Evolutionary conservation across 1,140 invertebrate species (phyloP), one percentile per base, ranked within the genome.

Genomic region (Lucilia sericata): DNA sequence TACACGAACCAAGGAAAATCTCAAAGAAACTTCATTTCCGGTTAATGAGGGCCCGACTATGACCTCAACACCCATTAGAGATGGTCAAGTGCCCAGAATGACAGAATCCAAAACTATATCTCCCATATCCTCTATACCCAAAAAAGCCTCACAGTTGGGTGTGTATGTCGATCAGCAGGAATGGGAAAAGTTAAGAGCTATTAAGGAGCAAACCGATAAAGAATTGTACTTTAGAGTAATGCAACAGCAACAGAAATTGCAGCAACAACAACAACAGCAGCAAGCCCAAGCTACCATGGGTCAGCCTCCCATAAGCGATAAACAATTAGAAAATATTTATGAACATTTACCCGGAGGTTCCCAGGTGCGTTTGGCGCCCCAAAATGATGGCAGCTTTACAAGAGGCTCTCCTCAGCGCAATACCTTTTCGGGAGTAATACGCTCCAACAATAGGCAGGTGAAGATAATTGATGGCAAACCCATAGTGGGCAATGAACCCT

Each of bases 191-290:
- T 17, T 91, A 60, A 78, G 88, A 8, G 87, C 88, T 36, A 88
- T 91, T 19, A 90, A 90, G 55, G 90, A 91, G 70, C 86, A 87
- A 34, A 89, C 88, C 8, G 90, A 91, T 82, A 84, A 87, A 3
- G 87, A 91, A 82, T 84, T 91, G 7, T 91, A 89, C 60, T 75
- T 87, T 81, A 88, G 87, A 82, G 86, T 91, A 13, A 76, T 88
- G 3, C 88, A 89, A 30, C 88, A 88, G 60, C 86, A 88, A 74
- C 86, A 88, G 13, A 84, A 85, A 34, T 82, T 85, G 2, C 81
- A 84, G 7, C 84, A 85, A 19, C 83, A 83, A 10, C 84, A 85
- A 55, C 81, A 82, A 3, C 78, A 76, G 25, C 78, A 47, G 21
- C 75, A 81, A 76, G 30, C 74, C 36, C 74, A 76, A 47, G 34